Conservation (phyloP, 2,888 invertebrate species). For the Drosophila ezoana region DNA sequence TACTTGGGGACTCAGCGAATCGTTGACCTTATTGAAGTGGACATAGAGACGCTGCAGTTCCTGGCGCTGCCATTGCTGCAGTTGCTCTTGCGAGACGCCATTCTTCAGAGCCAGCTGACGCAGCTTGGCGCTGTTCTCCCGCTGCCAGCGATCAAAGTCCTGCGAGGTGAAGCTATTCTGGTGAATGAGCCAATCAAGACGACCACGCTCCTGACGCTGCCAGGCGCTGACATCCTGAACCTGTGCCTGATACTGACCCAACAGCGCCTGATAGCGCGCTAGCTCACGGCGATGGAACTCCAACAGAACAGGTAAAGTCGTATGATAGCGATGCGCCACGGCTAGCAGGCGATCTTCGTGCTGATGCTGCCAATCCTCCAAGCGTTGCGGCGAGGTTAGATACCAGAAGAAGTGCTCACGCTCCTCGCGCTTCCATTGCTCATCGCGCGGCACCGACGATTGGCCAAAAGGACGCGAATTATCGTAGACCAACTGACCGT, state of each 20-base stretch:
- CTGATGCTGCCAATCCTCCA: conserved; percentile 82
- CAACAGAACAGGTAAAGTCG: conserved; percentile 72
- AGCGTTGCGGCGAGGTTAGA: conserved; percentile 67
- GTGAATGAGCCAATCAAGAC: conserved; percentile 83
- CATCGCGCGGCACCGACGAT: conserved; percentile 72
- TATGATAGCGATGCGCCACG: conserved; percentile 77
- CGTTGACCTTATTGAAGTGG: conserved; percentile 77
- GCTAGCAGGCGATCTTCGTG: conserved; percentile 82
- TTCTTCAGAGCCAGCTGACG: conserved; percentile 70
- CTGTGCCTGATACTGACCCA: conserved; percentile 76
- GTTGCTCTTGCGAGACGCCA: conserved; percentile 71
- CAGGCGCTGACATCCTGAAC: conserved; percentile 72
- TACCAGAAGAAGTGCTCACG: conserved; percentile 83
- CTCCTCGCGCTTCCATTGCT: conserved; percentile 83
- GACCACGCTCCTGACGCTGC: conserved; percentile 81
- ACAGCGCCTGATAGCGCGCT: conserved; percentile 72
- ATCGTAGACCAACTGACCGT: conserved; percentile 81
- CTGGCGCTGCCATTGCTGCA: conserved; percentile 81
- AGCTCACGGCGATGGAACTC: conserved; percentile 82
- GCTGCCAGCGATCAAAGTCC: conserved; percentile 83
- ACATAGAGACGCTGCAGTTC: conserved; percentile 79
- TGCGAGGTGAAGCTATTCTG: conserved; percentile 80
- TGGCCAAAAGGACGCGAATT: conserved; percentile 80
- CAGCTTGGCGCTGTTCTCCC: conserved; percentile 73
- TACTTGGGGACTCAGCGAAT: conserved; percentile 63